phyloP scores from a whole-genome alignment of 1,140 invertebrate species.

The Zaprionus davidi region DNA sequence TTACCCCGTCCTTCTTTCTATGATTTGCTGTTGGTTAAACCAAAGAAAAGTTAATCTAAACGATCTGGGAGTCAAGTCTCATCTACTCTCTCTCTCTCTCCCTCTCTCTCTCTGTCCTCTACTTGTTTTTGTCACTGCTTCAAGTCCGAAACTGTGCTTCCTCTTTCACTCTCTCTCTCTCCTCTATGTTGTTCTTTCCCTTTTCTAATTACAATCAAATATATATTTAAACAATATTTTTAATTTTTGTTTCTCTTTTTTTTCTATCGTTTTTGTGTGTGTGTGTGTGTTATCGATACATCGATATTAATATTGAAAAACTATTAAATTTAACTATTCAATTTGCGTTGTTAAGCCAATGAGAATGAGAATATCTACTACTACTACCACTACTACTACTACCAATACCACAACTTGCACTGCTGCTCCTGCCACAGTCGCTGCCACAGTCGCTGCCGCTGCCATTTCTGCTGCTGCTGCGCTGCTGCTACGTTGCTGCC shows the following conservation, averaged over 20 bases:
- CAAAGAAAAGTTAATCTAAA: background rate
- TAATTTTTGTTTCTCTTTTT: conserved; percentile 58
- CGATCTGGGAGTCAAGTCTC: background rate
- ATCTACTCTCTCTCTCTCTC: background rate
- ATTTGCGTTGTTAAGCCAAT: conserved; percentile 84
- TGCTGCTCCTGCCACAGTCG: conserved; percentile 72
- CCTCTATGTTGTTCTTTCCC: conserved; percentile 41
- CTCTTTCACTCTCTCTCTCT: conserved; percentile 12
- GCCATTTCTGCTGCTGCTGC: conserved; percentile 8
- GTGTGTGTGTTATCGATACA: conserved; percentile 64
- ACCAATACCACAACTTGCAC: conserved; percentile 81
- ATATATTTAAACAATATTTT: conserved; percentile 54
- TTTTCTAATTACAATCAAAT: conserved; percentile 29
- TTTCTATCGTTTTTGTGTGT: conserved; percentile 61
- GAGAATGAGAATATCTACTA: conserved; percentile 84
- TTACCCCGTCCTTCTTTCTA: background rate
- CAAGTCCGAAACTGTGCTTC: conserved; percentile 22
- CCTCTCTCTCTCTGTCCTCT: background rate
- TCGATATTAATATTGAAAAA: conserved; percentile 73
- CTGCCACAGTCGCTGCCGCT: conserved; percentile 40
- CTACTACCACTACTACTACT: conserved; percentile 74
- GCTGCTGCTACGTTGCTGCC: conserved; percentile 18
- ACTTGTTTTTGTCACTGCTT: conserved; percentile 37
- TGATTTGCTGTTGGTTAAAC: conserved; percentile 33
- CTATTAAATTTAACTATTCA: conserved; percentile 82